Base-by-base conservation (phyloP, 1,140 invertebrate species). In the Drosophila lacteicornis region DNA sequence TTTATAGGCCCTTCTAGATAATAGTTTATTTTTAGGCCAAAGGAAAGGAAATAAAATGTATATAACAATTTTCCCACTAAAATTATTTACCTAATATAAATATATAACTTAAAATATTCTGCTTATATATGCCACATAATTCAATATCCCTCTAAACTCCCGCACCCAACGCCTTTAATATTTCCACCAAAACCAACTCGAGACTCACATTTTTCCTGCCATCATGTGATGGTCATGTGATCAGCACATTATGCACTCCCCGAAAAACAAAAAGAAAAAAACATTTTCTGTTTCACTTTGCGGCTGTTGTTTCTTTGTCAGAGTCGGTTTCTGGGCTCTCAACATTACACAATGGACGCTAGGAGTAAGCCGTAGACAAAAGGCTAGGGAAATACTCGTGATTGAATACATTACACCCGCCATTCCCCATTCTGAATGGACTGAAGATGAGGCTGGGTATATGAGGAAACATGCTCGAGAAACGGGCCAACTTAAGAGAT, bases 291-390 rank as follows among this genome's bases (percentile, higher is more conserved):
- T 70, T 70, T 53, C 38, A 43, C 62, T 50, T 67, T 58, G 45
- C 13, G 33, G 40, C 57, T 27, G 57, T 73, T 51, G 46, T 82
- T 50, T 75, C 68, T 84, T 69, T 66, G 62, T 63, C 70, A 75
- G 12, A 75, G 58, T 70, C 51, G 58, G 62, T 88, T 80, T 87
- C 55, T 84, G 51, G 75, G 66, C 79, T 70, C 57, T 79, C 38
- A 40, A 30, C 58, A 73, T 84, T 82, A 67, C 75, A 82, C 68
- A 84, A 83, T 60, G 43, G 22, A 22, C 17, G 17, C 33, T 17
- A 53, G 56, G 62, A 58, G 56, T 42, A 60, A 53, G 22, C 38
- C 17, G 19, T 15, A 76, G 49, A 65, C 69, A 76, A 76, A 69
- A 53, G 22, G 36, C 33, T 43, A 66, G 19, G 43, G 25, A 74